Percentiles rank a stretch among this genome's conserved stretches.
Evolutionary conservation across 2,888 invertebrate species (phyloP).

Genomic region (Lithosia quadra): DNA sequence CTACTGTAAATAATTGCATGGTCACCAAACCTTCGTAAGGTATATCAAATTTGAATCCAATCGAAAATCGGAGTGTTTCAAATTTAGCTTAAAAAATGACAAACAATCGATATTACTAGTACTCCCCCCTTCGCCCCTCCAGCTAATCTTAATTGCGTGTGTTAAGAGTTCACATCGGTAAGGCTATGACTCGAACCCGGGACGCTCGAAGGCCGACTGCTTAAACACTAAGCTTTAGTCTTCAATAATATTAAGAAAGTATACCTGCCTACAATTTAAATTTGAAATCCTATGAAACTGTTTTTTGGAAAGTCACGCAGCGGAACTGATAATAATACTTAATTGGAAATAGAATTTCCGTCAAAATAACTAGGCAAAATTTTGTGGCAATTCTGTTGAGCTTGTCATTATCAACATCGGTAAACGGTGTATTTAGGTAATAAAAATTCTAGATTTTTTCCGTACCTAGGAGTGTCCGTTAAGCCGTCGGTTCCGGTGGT

Average conservation of each 20-base stretch:
- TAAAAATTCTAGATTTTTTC: too few relatives aligned
- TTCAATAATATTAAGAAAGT: background rate
- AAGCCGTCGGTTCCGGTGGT: too few relatives aligned
- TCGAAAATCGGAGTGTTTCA: background rate
- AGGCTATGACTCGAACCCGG: too few relatives aligned
- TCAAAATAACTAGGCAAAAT: background rate
- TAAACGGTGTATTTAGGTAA: background rate
- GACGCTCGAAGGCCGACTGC: too few relatives aligned
- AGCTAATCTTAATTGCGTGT: too few relatives aligned
- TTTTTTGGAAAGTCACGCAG: background rate
- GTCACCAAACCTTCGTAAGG: background rate
- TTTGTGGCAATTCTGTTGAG: background rate
- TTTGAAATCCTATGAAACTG: background rate
- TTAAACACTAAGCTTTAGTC: too few relatives aligned
- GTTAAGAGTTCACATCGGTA: too few relatives aligned
- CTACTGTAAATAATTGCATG: background rate
- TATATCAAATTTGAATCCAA: background rate
- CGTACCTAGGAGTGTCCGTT: too few relatives aligned
- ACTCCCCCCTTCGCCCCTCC: too few relatives aligned
- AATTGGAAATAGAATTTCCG: background rate
- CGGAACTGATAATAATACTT: background rate
- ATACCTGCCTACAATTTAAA: background rate
- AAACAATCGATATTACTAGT: too few relatives aligned
- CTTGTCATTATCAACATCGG: background rate
- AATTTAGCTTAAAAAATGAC: too few relatives aligned